Evolutionary conservation across 2,113 vertebrate genomes (phyloP).

Genomic region (Elanoides forficatus): DNA sequence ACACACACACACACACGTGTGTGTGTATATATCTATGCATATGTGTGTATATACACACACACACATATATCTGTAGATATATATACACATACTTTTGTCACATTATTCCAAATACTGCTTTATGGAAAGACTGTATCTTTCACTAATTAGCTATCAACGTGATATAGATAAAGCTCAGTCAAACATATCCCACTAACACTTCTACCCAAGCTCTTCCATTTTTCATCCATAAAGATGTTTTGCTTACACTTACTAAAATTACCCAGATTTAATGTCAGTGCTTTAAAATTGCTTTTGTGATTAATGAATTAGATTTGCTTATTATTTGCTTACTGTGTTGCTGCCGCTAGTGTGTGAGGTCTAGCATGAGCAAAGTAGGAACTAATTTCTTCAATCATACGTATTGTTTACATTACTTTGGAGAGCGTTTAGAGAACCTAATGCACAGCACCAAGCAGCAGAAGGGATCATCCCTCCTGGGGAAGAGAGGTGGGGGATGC

Average conservation of each 20-base stretch:
- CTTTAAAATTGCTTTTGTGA: neutral
- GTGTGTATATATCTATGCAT: neutral
- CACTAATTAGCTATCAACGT: neutral
- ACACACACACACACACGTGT: too few species aligned
- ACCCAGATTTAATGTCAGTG: neutral
- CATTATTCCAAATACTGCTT: neutral
- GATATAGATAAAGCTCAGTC: neutral
- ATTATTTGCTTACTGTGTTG: neutral
- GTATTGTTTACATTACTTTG: neutral
- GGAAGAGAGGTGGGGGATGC: neutral
- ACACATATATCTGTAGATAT: neutral
- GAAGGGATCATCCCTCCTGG: neutral
- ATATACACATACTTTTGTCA: neutral
- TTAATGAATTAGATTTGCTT: neutral
- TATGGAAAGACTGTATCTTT: neutral
- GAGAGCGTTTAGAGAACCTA: neutral
- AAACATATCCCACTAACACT: neutral
- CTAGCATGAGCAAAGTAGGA: neutral
- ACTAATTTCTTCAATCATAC: neutral
- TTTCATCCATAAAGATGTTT: neutral
- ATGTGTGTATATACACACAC: neutral
- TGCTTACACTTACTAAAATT: neutral
- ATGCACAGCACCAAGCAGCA: neutral
- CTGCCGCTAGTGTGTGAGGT: neutral
- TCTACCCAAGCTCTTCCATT: neutral